Conservation (phyloP, 2,888 invertebrate species). For the Pegoplata infirma region DNA sequence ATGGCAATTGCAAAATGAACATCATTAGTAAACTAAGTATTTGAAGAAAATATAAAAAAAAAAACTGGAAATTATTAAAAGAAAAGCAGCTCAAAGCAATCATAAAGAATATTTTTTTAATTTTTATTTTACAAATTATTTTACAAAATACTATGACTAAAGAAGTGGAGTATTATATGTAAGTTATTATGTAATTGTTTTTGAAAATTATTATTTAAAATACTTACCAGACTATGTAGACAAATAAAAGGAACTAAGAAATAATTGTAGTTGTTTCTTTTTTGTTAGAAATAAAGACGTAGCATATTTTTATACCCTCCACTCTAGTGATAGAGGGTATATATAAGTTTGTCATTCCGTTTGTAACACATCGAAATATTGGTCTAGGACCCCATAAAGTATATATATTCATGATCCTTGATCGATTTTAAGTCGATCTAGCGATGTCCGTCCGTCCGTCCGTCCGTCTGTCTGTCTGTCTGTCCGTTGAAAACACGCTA, state of each 20-base stretch:
- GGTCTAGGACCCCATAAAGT: no score
- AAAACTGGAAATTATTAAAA: neutral
- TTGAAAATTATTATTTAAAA: conserved; percentile 30
- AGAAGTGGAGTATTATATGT: neutral
- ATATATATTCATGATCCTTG: no score
- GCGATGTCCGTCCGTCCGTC: no score
- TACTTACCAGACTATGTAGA: conserved; percentile 35
- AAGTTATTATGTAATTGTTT: conserved; percentile 35
- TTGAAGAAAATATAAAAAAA: neutral
- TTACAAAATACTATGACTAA: neutral
- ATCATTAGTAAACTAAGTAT: conserved; percentile 30
- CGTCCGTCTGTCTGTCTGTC: no score
- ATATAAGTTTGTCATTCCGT: no score
- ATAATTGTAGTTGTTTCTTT: neutral
- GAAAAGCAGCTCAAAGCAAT: neutral
- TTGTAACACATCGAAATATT: no score
- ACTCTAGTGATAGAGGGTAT: no score
- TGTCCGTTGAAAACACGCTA: no score
- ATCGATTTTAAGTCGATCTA: no score
- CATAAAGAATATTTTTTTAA: neutral
- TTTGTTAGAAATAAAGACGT: neutral
- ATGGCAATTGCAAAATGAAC: conserved; percentile 35
- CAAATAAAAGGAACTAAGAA: neutral
- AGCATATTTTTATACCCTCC: neutral
- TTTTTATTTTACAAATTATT: no score